Evolutionary conservation across 2,113 vertebrate genomes (phyloP).

Genomic region (Dryoscopus gambensis): DNA sequence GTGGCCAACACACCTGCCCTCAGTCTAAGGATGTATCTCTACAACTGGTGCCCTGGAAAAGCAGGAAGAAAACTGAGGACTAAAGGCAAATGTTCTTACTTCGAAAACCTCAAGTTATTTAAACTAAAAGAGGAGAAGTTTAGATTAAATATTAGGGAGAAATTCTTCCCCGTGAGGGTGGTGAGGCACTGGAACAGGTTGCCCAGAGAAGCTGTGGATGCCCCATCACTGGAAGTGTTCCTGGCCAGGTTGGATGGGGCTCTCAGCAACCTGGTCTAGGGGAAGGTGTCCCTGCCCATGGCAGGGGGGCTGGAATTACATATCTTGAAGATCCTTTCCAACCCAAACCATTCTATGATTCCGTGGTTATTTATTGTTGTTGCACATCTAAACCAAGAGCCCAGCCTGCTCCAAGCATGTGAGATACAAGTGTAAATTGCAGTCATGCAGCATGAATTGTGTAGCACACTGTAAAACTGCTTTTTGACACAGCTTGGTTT

Average conservation of each 20-base stretch:
- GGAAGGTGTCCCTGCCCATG: not conserved
- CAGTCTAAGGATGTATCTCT: fast-evolving
- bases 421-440: not conserved
- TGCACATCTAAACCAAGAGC: not conserved
- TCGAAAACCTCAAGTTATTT: not conserved
- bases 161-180: not conserved
- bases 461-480: not conserved
- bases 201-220: not conserved
- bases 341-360: not conserved
- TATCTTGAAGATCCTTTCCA: not conserved
- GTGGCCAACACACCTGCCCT: not conserved
- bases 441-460: not conserved
- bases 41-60: not conserved
- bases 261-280: not conserved
- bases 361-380: fast-evolving
- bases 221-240: not conserved
- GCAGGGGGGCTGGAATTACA: not conserved
- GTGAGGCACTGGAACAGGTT: not conserved
- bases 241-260: not conserved
- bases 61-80: not conserved
- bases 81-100: not conserved
- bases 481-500: not conserved
- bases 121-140: not conserved
- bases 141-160: not conserved
- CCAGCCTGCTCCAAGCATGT: not conserved